Conservation (phyloP, 2,797 vertebrate species). For the Forpus xanthops region DNA sequence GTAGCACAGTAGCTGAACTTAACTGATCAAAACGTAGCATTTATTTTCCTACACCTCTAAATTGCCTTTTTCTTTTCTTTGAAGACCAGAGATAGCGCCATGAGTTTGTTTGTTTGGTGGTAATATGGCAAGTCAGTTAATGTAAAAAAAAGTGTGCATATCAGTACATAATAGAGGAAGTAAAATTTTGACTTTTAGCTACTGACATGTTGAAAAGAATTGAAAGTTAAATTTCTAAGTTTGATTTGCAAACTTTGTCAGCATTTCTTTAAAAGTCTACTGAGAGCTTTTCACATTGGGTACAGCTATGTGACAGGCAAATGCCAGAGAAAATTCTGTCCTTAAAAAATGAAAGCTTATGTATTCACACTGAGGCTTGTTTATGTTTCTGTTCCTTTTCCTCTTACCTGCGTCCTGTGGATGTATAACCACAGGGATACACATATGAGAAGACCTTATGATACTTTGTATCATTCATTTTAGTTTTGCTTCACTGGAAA, state of each 20-base stretch:
- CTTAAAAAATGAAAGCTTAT: neutral
- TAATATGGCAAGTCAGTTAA: neutral
- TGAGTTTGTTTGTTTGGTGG: neutral
- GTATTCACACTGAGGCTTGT: neutral
- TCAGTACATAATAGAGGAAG: neutral
- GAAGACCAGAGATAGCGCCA: neutral
- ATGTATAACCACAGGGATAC: neutral
- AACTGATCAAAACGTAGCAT: neutral
- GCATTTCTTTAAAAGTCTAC: neutral
- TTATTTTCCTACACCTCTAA: neutral
- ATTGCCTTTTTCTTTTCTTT: neutral
- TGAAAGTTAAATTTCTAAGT: neutral
- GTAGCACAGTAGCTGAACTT: neutral
- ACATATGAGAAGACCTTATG: neutral
- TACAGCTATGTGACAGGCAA: neutral
- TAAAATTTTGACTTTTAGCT: neutral
- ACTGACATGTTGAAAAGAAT: neutral
- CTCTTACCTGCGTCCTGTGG: neutral
- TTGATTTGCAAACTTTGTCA: neutral
- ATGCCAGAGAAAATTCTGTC: neutral
- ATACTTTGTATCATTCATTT: neutral
- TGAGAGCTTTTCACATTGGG: neutral
- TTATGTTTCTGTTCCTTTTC: neutral
- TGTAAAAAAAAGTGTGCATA: neutral
- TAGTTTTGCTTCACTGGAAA: conserved; percentile 8